Base-by-base conservation (phyloP, 2,113 vertebrate species). In the Orycteropus afer region DNA sequence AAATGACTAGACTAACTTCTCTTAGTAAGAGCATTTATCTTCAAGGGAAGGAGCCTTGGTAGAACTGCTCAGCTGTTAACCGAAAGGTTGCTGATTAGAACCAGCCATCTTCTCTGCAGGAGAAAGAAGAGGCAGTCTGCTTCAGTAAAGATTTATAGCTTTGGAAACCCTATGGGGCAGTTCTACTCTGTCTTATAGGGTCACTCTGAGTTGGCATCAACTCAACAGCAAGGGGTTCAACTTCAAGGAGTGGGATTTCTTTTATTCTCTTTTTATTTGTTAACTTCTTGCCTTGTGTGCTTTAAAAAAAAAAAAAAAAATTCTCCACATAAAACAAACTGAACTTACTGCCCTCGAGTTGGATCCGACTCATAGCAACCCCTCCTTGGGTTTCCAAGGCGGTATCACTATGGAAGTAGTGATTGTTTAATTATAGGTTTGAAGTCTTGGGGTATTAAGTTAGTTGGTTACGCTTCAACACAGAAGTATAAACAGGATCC, bases 231-330 rank as follows among this genome's bases (percentile, higher is more conserved):
- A 34, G 63, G 63, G 32, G 2, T 27, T 65, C 63, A 65, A 14
- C 32, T 65, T 40, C 25, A 83, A 6, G 25, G 71, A 93, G 51
- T 95, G 29, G 55, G 57, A 77, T 18, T 53, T 88, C 49, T 88
- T 85, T 51, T 10, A 71, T 84, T 93, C 37, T 47, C 42, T 45
- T 69, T 71, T 7, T 73, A 42, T 74, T 32, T 55, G 9, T 69
- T 74, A 90, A 40, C 23, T 59, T 94, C 92, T 34, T 90, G 69
- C 34, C 37, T 63, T 89, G 27, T 93, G 76, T 94, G 32, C 32
- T 49, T 83, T 95, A 49, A 67, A 67, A 67, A 49, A 77, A 86
- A 92, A 49, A 74, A 40, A 85, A 87, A 63, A 14, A 89, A 55
- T 67, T 45, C 57, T 89, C 22, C 34, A 84, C 88, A 76, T 83